These are phyloP conservation scores for Lepidochitona cinerea DNA, from an alignment of 2,888 invertebrate species.

Conservation along the genomic window DNA sequence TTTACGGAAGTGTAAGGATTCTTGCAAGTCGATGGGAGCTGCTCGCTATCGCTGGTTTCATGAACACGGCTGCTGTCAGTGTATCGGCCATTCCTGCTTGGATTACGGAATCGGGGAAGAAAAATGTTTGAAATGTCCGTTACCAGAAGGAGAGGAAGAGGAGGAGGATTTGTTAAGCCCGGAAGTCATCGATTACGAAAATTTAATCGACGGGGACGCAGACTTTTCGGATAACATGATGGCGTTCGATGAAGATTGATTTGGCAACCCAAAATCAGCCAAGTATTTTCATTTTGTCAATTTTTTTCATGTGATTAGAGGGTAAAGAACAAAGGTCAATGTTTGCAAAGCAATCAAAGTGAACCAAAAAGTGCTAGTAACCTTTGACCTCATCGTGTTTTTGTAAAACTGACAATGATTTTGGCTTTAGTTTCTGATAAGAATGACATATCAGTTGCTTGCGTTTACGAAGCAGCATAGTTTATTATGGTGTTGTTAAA, in stretches of 20 bases:
- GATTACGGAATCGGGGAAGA: constrained; percentile 80
- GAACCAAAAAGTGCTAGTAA: too few relatives aligned
- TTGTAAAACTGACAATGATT: too few relatives aligned
- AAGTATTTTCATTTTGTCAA: too few relatives aligned
- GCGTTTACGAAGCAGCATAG: too few relatives aligned
- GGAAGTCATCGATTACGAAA: constrained; percentile 14
- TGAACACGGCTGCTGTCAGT: constrained; percentile 91
- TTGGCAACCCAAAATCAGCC: too few relatives aligned
- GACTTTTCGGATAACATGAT: not conserved
- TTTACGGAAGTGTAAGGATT: constrained; percentile 86
- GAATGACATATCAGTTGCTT: too few relatives aligned
- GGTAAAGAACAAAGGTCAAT: too few relatives aligned
- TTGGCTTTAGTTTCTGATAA: too few relatives aligned
- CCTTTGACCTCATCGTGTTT: too few relatives aligned
- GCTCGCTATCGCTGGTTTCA: constrained; percentile 91
- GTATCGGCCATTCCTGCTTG: constrained; percentile 88
- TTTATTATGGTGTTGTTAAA: too few relatives aligned
- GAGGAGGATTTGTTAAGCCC: constrained; percentile 2
- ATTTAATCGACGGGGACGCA: not conserved
- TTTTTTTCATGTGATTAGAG: too few relatives aligned
- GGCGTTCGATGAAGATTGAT: not conserved
- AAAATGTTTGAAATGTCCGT: constrained; percentile 40
- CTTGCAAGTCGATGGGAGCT: constrained; percentile 86
- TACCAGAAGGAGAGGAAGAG: constrained; percentile 18
- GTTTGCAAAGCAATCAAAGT: too few relatives aligned